These are phyloP conservation scores for Cichladusa arquata DNA, from an alignment of 2,113 vertebrate species.

Conservation along the genomic window DNA sequence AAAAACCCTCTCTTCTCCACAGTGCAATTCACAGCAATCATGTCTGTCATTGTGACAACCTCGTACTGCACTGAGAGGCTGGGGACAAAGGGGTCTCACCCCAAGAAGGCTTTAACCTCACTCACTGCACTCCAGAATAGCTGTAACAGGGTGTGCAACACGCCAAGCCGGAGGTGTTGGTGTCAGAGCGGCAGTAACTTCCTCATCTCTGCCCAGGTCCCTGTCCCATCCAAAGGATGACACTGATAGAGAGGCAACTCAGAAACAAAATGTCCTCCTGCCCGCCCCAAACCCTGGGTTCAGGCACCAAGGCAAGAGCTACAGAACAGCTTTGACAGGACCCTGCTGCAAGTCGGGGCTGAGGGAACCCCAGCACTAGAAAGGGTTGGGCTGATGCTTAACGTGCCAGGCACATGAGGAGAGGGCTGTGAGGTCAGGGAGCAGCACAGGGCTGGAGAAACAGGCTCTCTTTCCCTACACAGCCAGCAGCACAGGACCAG, in stretches of 20 bases:
- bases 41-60: neutral
- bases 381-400: neutral
- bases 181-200: neutral
- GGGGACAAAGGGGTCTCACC: neutral
- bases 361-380: neutral
- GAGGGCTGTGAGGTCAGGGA: fast-evolving
- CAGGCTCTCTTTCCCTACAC: neutral
- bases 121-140: neutral
- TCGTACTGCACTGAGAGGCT: neutral
- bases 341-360: neutral
- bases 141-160: fast-evolving
- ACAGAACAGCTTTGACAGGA: fast-evolving
- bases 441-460: neutral
- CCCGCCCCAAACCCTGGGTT: neutral
- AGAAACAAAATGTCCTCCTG: neutral
- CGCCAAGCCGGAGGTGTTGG: neutral
- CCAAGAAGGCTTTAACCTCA: neutral
- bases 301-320: neutral
- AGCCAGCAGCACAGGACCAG: neutral
- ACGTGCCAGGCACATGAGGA: neutral
- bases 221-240: neutral
- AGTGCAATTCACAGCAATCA: neutral
- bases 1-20: neutral
- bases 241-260: neutral
- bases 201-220: neutral